Percentiles rank a stretch among this genome's conserved stretches.
phyloP scores from a whole-genome alignment of 2,888 invertebrate genomes.

The Lamellibrachia columna region DNA sequence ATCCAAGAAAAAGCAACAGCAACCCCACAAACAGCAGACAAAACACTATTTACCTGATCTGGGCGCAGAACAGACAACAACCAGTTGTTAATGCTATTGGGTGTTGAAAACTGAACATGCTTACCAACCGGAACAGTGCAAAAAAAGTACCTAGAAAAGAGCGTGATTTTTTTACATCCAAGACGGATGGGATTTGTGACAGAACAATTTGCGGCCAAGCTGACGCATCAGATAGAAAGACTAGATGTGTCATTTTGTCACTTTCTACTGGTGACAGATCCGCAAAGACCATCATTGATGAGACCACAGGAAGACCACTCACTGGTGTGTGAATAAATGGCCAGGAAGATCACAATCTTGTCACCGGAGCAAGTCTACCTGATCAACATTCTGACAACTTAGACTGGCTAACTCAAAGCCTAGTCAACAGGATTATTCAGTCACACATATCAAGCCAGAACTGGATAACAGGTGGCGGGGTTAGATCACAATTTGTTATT shows the following conservation, averaged over 20 bases:
- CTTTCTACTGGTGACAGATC: not conserved
- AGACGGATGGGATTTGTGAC: not conserved
- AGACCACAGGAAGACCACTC: not conserved
- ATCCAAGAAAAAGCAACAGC: not conserved
- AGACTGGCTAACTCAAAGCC: not conserved
- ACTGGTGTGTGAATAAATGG: slow-evolving; percentile 9
- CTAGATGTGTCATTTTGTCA: slow-evolving; percentile 12
- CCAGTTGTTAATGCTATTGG: not conserved
- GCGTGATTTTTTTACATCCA: not conserved
- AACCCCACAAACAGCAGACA: not conserved
- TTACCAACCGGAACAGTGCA: not conserved
- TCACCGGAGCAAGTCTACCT: not conserved
- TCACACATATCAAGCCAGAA: not conserved
- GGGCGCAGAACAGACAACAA: not conserved
- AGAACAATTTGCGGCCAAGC: not conserved
- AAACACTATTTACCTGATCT: not conserved
- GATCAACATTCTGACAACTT: not conserved
- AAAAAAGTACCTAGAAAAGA: not conserved
- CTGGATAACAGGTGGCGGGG: not conserved
- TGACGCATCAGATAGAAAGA: not conserved
- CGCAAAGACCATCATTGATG: not conserved
- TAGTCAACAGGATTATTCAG: not conserved
- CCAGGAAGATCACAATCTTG: not conserved
- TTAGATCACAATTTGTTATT: no score
- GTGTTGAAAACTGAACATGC: not conserved